A percentile compares a stretch with the other conserved stretches of the same genome.
Conservation (phyloP, 2,888 invertebrate species). For the Leptogaster cylindrica region DNA sequence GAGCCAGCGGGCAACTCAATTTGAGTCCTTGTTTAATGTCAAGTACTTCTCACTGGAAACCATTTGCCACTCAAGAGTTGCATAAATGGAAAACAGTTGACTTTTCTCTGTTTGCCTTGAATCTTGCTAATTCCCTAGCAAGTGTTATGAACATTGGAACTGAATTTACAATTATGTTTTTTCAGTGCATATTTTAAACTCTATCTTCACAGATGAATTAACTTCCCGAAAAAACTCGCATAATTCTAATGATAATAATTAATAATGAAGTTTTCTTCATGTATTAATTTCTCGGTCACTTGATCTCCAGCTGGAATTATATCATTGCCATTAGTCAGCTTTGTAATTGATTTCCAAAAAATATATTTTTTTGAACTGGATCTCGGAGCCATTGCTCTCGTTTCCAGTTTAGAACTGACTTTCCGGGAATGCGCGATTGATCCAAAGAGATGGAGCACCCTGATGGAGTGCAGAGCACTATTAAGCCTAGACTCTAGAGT, state of each 20-base stretch:
- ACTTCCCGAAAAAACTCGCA: not conserved
- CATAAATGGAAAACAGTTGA: not conserved
- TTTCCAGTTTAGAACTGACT: not conserved
- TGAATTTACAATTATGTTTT: not conserved
- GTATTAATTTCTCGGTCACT: conserved; percentile 1
- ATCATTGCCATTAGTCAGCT: not conserved
- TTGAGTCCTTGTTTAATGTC: too few species aligned
- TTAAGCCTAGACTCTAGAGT: not conserved
- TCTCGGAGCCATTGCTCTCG: conserved; percentile 6
- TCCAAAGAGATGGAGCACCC: too few species aligned
- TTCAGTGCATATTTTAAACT: not conserved
- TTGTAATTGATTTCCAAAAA: conserved; percentile 4
- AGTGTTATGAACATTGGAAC: not conserved
- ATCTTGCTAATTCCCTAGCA: not conserved
- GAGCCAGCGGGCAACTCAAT: too few species aligned
- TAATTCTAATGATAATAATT: not conserved
- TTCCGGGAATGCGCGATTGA: too few species aligned
- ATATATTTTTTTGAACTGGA: too few species aligned
- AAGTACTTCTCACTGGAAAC: too few species aligned
- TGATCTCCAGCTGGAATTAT: too few species aligned
- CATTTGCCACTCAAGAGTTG: too few species aligned
- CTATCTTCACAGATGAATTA: not conserved
- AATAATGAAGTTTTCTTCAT: not conserved
- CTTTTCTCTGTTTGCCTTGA: not conserved
- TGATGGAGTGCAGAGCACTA: not conserved